Evolutionary conservation across 2,113 vertebrate species (phyloP), one percentile per base, ranked within the genome.

Genomic region (Pycnonotus jocosus): DNA sequence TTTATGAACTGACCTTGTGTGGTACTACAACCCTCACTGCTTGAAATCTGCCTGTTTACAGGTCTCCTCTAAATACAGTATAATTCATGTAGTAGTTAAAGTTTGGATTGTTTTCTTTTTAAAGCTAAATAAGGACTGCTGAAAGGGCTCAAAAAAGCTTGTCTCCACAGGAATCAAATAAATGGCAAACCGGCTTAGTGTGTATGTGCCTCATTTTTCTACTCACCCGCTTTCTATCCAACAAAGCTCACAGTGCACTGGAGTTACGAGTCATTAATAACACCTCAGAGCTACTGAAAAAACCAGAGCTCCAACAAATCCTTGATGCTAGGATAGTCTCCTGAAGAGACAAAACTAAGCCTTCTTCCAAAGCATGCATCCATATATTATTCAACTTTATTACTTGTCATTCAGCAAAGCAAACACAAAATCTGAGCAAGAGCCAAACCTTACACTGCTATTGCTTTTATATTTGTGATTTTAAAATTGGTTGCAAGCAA

Each of bases 231-330:
- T 28, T 79, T 70, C 85, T 47, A 58, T 7, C 31, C 10, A 12
- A 57, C 33, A 88, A 42, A 66, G 23, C 33, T 73, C 42, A 60
- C 0, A 0, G 11, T 15, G 38, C n/a, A 53, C 22, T 5, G 12
- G 15, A 47, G 16, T 65, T 35, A 11, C 0, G 0, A 62, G 40
- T 47, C 24, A n/a, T 30, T 48, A 50, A 0, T 40, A 51, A 44
- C 31, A 45, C 3, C 38, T 66, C 57, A 38, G 54, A 54, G 44
- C 53, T 60, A 42, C 57, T 25, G 20, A 45, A 50, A 33, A 79
- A 48, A 60, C 3, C 31, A 33, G 12, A 89, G 35, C 47, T 84
- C 65, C 38, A 51, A 38, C 15, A 53, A 47, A 35, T 33, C 47
- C 38, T 74, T 78, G 35, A 15, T 25, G 16, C 14, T 15, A 37